These are phyloP conservation scores for Colossoma macropomum DNA, from an alignment of 2,113 vertebrate species.

Conservation along the genomic window DNA sequence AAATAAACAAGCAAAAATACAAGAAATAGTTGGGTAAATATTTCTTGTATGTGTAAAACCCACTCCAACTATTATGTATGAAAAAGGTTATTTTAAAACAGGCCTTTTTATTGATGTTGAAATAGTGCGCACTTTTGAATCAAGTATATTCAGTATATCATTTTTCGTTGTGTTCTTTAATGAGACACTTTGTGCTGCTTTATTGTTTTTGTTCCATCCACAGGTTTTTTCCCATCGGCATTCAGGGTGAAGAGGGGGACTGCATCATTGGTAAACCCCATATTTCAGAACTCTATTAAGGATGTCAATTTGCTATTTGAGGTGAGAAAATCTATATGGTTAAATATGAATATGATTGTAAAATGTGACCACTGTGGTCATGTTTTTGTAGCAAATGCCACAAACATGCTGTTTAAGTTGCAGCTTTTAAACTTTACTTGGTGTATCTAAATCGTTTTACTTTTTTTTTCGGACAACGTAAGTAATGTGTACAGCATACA, in stretches of 20 bases:
- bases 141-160: too few relatives aligned
- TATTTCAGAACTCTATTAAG: slow-evolving; percentile 80
- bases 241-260: slow-evolving; percentile 77
- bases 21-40: too few relatives aligned
- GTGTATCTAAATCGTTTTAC: too few relatives aligned
- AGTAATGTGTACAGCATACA: too few relatives aligned
- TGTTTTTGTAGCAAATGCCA: neutral
- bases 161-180: neutral
- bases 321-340: slow-evolving; percentile 64
- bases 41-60: too few relatives aligned
- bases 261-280: slow-evolving; percentile 60
- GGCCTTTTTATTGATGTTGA: too few relatives aligned
- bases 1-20: too few relatives aligned
- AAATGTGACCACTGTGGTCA: neutral
- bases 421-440: neutral
- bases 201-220: slow-evolving; percentile 57
- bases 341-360: neutral
- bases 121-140: too few relatives aligned
- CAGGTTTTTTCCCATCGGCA: slow-evolving; percentile 81
- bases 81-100: too few relatives aligned
- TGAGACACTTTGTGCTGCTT: neutral
- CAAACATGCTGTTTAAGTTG: neutral
- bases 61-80: too few relatives aligned
- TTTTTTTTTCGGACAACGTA: too few relatives aligned
- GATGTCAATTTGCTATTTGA: slow-evolving; percentile 88